Base-by-base conservation (phyloP, 2,113 vertebrate genomes). In the Entelurus aequoreus region DNA sequence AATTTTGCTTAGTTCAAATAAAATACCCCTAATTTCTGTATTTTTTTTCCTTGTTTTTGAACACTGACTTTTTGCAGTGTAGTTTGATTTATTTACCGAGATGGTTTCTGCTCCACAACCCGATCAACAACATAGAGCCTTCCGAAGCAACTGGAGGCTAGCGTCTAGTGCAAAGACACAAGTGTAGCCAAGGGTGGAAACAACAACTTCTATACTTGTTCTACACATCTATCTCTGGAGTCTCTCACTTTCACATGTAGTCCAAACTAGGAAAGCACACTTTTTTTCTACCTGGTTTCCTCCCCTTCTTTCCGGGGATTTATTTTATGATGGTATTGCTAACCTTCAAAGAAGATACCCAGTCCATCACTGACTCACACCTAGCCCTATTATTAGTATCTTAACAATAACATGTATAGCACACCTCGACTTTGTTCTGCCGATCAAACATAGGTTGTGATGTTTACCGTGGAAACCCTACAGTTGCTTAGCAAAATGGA, bases 401-500 rank as follows among this genome's bases (percentile, higher is more conserved):
- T 69, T 63, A 63, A 77, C 63, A 68, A 55, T 58, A 37, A 61
- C 68, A 77, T 76, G 64, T n/a, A 5, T 48, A 10, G 9, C 61
- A 55, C 16, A 55, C 60, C 35, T 54, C 19, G 12, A 40, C 63
- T 65, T 74, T 78, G 65, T 72, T 62, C n/a, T 74, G 11, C 4
- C 3, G 63, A 28, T 7, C 53, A 74, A 70, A 58, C 8, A 65
- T 64, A 64, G 58, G 48, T 37, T 61, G 21, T n/a, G n/a, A n/a
- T n/a, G n/a, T n/a, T n/a, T n/a, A n/a, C n/a, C n/a, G n/a, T 1
- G 37, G 19, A 0, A 62, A 49, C 51, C 56, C 38, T 66, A 38
- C 71, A 60, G 63, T 68, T 76, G 54, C 71, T 78, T 28, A 55
- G 54, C 54, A 72, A 60, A 78, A 81, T 63, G 68, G 28, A 75